Conservation (phyloP, 1,140 invertebrate species). For the Calephelis virginiensis region DNA sequence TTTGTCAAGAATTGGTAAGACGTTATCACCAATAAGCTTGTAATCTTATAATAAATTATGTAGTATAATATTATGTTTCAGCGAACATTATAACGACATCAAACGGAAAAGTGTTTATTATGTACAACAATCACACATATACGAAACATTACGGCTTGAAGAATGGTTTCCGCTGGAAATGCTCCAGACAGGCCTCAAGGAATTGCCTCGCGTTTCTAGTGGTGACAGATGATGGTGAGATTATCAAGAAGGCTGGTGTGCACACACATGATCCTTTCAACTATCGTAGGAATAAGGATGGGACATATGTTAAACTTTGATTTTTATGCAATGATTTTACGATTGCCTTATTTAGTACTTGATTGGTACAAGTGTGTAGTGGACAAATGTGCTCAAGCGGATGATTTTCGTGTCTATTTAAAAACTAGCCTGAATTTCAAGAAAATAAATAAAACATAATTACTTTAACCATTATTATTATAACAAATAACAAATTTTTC, state of each 20-base stretch:
- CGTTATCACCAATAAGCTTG: too few relatives aligned
- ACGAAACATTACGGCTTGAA: constrained; percentile 32
- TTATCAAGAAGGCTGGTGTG: constrained; percentile 17
- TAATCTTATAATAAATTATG: too few relatives aligned
- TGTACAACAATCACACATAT: constrained; percentile 33
- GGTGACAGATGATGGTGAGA: constrained; percentile 17
- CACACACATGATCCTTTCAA: constrained; percentile 28
- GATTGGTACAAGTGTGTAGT: too few relatives aligned
- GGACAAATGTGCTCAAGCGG: too few relatives aligned
- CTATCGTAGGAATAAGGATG: constrained; percentile 23
- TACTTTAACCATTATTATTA: too few relatives aligned
- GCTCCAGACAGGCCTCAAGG: constrained; percentile 28
- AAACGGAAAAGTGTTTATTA: constrained; percentile 24
- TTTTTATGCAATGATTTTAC: too few relatives aligned
- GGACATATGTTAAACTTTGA: constrained; percentile 20
- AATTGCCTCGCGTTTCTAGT: constrained; percentile 30
- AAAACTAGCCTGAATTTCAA: too few relatives aligned
- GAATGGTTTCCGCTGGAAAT: constrained; percentile 36
- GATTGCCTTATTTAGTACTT: too few relatives aligned
- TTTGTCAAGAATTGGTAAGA: too few relatives aligned
- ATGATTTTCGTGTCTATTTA: too few relatives aligned
- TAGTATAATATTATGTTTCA: constrained; percentile 24
- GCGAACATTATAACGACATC: constrained; percentile 26
- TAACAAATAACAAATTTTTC: too few relatives aligned
- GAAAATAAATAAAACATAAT: too few relatives aligned